Percentiles rank a stretch among this genome's conserved stretches.
These are phyloP conservation scores for Berghia stephanieae DNA, from an alignment of 1,140 invertebrate genomes.

Conservation along the genomic window DNA sequence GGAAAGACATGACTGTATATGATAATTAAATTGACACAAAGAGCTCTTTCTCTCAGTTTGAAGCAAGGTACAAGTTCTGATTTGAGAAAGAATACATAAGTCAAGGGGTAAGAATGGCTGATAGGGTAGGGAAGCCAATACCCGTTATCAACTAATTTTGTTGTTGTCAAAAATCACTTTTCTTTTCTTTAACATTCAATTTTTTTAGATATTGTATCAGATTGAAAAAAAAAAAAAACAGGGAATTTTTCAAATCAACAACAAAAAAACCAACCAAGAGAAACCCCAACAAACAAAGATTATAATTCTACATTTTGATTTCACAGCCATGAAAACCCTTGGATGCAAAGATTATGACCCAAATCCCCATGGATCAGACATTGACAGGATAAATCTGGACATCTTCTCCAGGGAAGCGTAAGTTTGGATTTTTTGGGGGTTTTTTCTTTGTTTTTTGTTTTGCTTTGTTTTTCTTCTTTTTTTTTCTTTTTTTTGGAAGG, in stretches of 20 bases:
- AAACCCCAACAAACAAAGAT: too few relatives aligned
- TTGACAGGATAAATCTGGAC: conserved; percentile 53
- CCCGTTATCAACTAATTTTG: background rate
- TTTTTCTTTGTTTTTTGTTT: background rate
- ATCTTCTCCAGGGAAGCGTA: conserved; percentile 57
- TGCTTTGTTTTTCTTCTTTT: background rate
- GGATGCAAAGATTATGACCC: conserved; percentile 47
- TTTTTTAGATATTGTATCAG: background rate
- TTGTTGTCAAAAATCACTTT: background rate
- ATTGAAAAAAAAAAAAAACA: background rate
- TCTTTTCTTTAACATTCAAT: background rate
- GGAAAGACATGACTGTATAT: too few relatives aligned
- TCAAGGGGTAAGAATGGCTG: too few relatives aligned
- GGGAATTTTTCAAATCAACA: background rate
- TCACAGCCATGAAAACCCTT: conserved; percentile 54
- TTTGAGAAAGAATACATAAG: too few relatives aligned
- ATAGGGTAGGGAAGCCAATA: too few relatives aligned
- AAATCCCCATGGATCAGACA: conserved; percentile 45
- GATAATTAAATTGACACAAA: too few relatives aligned
- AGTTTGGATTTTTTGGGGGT: conserved; percentile 25
- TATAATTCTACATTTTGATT: conserved; percentile 15
- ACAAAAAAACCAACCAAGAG: too few relatives aligned
- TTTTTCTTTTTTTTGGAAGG: background rate
- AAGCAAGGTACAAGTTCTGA: too few relatives aligned
- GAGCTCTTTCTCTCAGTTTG: too few relatives aligned